Evolutionary conservation across 2,888 invertebrate species (phyloP).

Genomic region (Athalia circularis): DNA sequence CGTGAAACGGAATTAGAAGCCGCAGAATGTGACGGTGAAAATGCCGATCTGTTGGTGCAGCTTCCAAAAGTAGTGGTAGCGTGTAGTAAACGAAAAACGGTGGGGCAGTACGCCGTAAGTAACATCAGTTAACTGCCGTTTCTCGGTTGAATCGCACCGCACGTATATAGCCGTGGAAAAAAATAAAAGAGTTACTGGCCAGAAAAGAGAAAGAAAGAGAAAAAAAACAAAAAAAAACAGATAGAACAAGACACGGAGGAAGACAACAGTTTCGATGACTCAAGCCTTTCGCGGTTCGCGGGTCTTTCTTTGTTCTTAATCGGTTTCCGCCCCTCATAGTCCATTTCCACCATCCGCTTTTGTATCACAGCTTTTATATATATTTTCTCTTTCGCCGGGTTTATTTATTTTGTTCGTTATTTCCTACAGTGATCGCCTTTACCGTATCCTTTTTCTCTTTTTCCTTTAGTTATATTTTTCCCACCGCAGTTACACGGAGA

Average conservation of each 20-base stretch:
- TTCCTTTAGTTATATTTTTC: background rate
- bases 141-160: background rate
- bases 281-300: background rate
- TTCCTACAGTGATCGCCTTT: slow-evolving; percentile 21
- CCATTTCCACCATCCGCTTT: background rate
- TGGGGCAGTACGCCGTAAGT: background rate
- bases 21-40: slow-evolving; percentile 20
- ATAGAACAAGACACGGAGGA: background rate
- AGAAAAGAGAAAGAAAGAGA: too few relatives aligned
- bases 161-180: background rate
- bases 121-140: background rate
- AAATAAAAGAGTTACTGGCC: background rate
- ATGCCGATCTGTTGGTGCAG: slow-evolving; percentile 21
- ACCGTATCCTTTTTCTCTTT: background rate
- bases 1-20: slow-evolving; percentile 25
- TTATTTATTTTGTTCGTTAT: background rate
- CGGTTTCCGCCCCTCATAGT: slow-evolving; percentile 33
- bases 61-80: slow-evolving; percentile 1
- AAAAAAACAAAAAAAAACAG: too few relatives aligned
- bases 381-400: background rate
- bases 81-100: background rate
- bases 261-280: slow-evolving; percentile 37
- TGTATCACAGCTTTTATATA: background rate
- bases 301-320: slow-evolving; percentile 42
- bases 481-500: slow-evolving; percentile 5